Evolutionary conservation across 2,888 invertebrate species (phyloP), one percentile per base, ranked within the genome.

Genomic region (Buathra laborator): DNA sequence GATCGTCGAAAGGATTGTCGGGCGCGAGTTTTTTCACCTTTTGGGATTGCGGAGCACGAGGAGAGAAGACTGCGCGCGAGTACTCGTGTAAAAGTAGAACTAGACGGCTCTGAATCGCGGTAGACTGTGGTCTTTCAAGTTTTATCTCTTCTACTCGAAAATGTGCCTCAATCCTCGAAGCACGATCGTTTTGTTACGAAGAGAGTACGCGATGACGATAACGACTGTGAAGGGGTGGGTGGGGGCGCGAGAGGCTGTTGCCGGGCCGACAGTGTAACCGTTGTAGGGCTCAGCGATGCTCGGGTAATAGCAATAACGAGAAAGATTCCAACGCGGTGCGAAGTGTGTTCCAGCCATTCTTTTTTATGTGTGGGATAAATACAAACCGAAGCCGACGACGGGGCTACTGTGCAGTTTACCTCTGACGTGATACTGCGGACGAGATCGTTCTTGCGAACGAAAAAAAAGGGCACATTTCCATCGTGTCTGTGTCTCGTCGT

Each of bases 321-420:
- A 86, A 87, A 83, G 85, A 87, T 83, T 85, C 81, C 79, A 80
- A 66, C 46, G 44, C 46, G 44, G 53, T 76, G 59, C n/a, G 37
- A 81, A 83, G 81, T 84, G 86, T 82, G 79, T 75, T 82, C 66
- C 24, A 79, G 48, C 81, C 79, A 81, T 86, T 87, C 80, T 86
- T 87, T 87, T 85, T 86, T 86, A 82, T 82, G 6, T 64, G 46
- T 68, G 75, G 75, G 66, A 86, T 86, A 86, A 86, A 86, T 86
- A 86, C 81, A 81, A 83, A 72, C 78, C 71, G 70, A 72, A 78
- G 83, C 83, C 62, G 68, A 64, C 75, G 81, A 74, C 68, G 79
- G 44, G 78, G 59, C 76, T 19, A 48, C 66, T 4, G 51, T 12
- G 64, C 62, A 74, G 16, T 46, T 14, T 16, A 29, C 9, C 51